A percentile compares a stretch with the other conserved stretches of the same genome.
Evolutionary conservation across 2,888 invertebrate species (phyloP).

Genomic region (Noctua janthe): DNA sequence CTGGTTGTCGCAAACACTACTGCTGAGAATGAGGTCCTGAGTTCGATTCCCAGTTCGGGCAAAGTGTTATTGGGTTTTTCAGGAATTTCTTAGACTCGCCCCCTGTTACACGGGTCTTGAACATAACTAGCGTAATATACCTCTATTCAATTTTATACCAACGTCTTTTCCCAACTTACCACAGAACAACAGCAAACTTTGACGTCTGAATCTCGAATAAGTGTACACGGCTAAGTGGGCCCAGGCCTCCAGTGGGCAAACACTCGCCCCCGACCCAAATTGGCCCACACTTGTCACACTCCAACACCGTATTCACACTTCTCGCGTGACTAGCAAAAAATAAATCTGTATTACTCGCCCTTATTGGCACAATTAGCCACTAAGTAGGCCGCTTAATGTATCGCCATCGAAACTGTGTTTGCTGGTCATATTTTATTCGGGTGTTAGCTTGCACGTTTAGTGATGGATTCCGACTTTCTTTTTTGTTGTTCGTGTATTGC

Average conservation of each 20-base stretch:
- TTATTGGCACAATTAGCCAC: conserved; percentile 75
- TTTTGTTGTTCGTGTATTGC: not conserved
- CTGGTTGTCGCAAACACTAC: not conserved
- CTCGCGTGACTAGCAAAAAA: conserved; percentile 80
- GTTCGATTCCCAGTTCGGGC: not conserved
- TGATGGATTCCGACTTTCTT: conserved; percentile 5
- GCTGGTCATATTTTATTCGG: conserved; percentile 50
- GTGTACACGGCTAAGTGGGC: conserved; percentile 58
- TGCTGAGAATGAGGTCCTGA: not conserved
- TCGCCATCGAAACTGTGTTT: conserved; percentile 58
- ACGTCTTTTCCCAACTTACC: not conserved
- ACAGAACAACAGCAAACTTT: conserved; percentile 24
- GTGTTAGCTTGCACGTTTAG: conserved; percentile 36
- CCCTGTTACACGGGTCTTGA: not conserved
- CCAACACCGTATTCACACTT: conserved; percentile 70
- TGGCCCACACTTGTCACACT: conserved; percentile 81
- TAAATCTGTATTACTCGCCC: conserved; percentile 73
- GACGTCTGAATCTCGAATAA: conserved; percentile 33
- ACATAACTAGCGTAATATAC: not conserved
- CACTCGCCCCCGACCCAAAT: conserved; percentile 80
- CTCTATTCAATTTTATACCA: not conserved
- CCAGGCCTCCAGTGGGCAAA: conserved; percentile 75
- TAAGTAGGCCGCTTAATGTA: conserved; percentile 61
- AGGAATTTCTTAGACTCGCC: not conserved
- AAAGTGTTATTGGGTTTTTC: not conserved